Evolutionary conservation across 2,888 invertebrate species (phyloP), one percentile per base, ranked within the genome.

Genomic region (Parnassius glacialis): DNA sequence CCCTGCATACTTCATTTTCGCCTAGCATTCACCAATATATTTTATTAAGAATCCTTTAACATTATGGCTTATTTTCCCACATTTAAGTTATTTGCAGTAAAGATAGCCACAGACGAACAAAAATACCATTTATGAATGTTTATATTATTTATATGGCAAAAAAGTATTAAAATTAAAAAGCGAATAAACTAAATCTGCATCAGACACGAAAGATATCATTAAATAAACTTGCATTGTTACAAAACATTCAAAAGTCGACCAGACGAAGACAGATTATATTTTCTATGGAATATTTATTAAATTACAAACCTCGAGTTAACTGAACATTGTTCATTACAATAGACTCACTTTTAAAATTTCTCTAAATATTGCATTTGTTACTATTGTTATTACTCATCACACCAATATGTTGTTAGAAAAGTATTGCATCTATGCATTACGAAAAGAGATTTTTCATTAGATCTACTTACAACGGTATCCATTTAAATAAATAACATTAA

Each of bases 401-500:
- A 86, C 83, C 87, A 90, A 89, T 83, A 86, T 83, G 83, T 85
- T 84, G 83, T 89, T 87, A 88, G 81, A 89, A 90, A 88, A 87
- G 86, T 90, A 90, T 87, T 87, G 88, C 87, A 86, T 85, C 88
- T 90, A 89, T 85, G 83, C 83, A 85, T 78, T 48, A 48, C 48
- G 84, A 86, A 83, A 83, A 81, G 83, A 84, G 83, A 81, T 81
- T 83, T 79, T 77, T 67, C 74, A 80, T 80, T 83, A 88, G 80
- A 80, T 75, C 87, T 90, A 89, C 85, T 84, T 85, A 87, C 13
- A 48, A 74, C 75, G 73, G 77, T 79, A 74, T 76, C 78, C 81
- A 81, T 80, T 74, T 72, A 74, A 79, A 81, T 80, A 75, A 80
- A 82, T 78, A 78, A 79, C 80, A 79, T 77, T 79, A 74, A 79